Evolutionary conservation across 2,113 vertebrate species (phyloP).

Genomic region (Cyphomyrus discorhynchus): DNA sequence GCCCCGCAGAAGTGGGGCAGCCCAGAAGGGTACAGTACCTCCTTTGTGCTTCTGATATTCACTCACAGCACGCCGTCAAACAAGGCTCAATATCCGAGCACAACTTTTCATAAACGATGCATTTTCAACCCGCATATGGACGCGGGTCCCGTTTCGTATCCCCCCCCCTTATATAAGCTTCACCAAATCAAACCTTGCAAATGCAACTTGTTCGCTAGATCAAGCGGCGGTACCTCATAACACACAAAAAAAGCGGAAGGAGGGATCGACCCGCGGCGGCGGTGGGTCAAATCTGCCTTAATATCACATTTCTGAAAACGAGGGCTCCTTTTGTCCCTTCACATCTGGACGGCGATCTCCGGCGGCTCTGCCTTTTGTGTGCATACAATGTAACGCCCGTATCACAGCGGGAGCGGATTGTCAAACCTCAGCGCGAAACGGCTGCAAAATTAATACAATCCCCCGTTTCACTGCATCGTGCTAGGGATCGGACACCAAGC

Average conservation of each 20-base stretch:
- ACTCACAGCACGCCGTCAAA: neutral
- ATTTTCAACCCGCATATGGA: neutral
- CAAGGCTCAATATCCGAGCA: neutral
- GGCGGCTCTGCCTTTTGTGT: conserved; percentile 50
- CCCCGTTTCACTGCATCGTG: neutral
- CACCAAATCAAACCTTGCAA: neutral
- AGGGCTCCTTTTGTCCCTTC: neutral
- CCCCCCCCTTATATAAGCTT: neutral
- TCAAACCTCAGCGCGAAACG: conserved; percentile 18
- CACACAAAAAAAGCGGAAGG: neutral
- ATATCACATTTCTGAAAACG: neutral
- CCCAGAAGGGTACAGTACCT: neutral
- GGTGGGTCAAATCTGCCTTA: neutral
- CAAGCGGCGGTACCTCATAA: neutral
- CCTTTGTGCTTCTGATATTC: conserved; percentile 3
- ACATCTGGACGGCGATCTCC: conserved; percentile 22
- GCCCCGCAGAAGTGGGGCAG: neutral
- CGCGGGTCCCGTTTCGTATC: neutral
- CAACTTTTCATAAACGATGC: conserved; percentile 13
- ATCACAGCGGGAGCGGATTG: conserved; percentile 39
- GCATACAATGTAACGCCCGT: conserved; percentile 40
- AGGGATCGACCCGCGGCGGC: neutral
- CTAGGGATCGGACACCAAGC: neutral
- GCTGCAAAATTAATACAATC: neutral
- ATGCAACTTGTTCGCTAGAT: neutral